A percentile compares a stretch with the other conserved stretches of the same genome.
phyloP scores from a whole-genome alignment of 2,113 vertebrate genomes.

The Heloderma charlesbogerti region DNA sequence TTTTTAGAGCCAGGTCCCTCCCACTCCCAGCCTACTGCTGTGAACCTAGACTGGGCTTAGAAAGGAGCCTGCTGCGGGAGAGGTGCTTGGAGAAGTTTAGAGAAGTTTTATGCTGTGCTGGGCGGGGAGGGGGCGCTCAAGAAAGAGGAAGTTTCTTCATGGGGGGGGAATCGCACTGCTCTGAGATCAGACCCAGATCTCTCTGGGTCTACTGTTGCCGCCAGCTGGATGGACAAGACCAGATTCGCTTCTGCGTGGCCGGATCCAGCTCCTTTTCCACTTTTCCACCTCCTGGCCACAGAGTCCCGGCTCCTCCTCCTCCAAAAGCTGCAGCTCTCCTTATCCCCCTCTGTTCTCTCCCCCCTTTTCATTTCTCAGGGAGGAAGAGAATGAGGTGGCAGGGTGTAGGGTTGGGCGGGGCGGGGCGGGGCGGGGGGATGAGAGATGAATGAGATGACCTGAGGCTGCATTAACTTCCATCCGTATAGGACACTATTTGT shows the following conservation, averaged over 20 bases:
- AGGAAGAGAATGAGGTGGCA: too few relatives aligned
- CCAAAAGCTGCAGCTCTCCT: slow-evolving; percentile 11
- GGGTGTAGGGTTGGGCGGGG: too few relatives aligned
- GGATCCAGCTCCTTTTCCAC: slow-evolving; percentile 1
- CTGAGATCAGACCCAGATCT: too few relatives aligned
- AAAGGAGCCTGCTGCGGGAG: not conserved
- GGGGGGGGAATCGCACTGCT: not conserved
- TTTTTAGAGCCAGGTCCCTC: too few relatives aligned
- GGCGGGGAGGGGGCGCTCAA: too few relatives aligned
- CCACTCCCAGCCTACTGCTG: too few relatives aligned
- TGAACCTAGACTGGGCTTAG: not conserved
- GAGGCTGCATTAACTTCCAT: too few relatives aligned
- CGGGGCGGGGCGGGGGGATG: not conserved
- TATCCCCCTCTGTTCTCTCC: not conserved
- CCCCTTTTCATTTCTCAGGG: not conserved
- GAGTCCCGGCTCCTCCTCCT: too few relatives aligned
- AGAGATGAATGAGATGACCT: not conserved
- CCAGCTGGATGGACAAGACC: not conserved
- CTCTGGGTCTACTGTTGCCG: not conserved
- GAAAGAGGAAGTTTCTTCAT: too few relatives aligned
- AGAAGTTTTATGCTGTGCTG: not conserved
- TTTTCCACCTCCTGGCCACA: not conserved
- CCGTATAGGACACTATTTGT: not conserved
- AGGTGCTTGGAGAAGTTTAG: not conserved
- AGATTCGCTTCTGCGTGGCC: slow-evolving; percentile 21